Evolutionary conservation across 2,113 vertebrate species (phyloP), one percentile per base, ranked within the genome.

Genomic region (Sphaerodactylus townsendi): DNA sequence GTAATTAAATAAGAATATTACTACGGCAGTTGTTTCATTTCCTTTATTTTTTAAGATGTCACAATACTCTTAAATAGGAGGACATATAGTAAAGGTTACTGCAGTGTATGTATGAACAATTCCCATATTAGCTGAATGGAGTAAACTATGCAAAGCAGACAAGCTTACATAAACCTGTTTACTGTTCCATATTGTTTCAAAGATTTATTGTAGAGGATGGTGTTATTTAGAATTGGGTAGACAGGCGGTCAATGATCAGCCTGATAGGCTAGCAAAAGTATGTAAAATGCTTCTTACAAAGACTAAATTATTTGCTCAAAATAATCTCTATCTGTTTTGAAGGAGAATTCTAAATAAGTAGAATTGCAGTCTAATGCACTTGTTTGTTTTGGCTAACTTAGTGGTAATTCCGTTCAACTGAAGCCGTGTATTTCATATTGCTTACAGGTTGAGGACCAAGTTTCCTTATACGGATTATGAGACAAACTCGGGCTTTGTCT

Each of bases 401-500:
- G 39, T 69, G 1, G 0, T 56, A 44, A 70, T 83, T 2, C 28
- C 86, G 79, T 84, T 41, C 41, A 87, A 81, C 69, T 83, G 33
- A 68, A 75, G 80, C 37, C 79, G 69, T 59, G 64, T 53, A 25
- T 83, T 90, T 64, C 88, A 77, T 90, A 88, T 89, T 95, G 4
- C 83, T 90, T 95, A 74, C 94, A 99, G 98, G 87, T 30, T 99
- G 91, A 97, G 97, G 94, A 96, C 95, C 92, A 96, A 88, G 85
- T 99, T 98, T 94, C 95, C 95, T 66, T 94, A 94, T 11, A 87
- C 86, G 9, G 91, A 96, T 91, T 92, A 93, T 56, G 87, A 89
- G 86, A 98, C 96, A 91, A 99, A 99, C 92, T 97, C 97, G 30
- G 98, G 98, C 88, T 99, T 97, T 89, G 95, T 98, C 73, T 95